Evolutionary conservation across 2,113 vertebrate genomes (phyloP).

Genomic region (Cairina moschata): DNA sequence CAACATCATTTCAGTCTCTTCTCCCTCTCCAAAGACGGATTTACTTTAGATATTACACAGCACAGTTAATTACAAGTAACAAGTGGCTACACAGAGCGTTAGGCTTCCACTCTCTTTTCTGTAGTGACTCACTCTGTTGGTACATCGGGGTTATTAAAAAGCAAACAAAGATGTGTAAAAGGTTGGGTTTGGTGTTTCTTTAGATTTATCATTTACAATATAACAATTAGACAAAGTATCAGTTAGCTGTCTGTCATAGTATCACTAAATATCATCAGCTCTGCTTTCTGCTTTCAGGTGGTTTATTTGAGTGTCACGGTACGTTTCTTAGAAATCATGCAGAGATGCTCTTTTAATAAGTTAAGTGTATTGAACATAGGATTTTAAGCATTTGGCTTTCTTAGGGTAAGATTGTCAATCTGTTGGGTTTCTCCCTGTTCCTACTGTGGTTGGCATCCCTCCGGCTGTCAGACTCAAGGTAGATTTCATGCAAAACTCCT

Average conservation of each 20-base stretch:
- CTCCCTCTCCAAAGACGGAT: not conserved
- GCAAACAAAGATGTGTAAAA: not conserved
- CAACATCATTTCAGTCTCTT: not conserved
- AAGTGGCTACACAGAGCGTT: not conserved
- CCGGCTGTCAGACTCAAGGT: not conserved
- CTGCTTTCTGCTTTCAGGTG: not conserved
- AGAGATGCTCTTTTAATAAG: not conserved
- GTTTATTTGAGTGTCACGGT: not conserved
- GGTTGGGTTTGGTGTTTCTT: not conserved
- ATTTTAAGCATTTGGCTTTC: not conserved
- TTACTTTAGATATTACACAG: not conserved
- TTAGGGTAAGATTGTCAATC: not conserved
- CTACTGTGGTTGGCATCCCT: rapidly evolving
- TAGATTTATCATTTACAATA: not conserved
- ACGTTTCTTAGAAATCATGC: not conserved
- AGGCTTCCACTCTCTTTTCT: not conserved
- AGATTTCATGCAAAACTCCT: not conserved
- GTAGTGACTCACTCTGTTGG: not conserved
- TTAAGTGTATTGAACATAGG: not conserved
- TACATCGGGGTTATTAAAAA: not conserved
- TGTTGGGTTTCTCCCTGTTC: not conserved
- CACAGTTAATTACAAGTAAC: not conserved
- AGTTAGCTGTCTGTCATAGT: not conserved
- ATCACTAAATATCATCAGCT: not conserved
- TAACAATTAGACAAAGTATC: not conserved